Evolutionary conservation across 2,888 invertebrate genomes (phyloP), one percentile per base, ranked within the genome.

Genomic region (Leptopterna dolabrata): DNA sequence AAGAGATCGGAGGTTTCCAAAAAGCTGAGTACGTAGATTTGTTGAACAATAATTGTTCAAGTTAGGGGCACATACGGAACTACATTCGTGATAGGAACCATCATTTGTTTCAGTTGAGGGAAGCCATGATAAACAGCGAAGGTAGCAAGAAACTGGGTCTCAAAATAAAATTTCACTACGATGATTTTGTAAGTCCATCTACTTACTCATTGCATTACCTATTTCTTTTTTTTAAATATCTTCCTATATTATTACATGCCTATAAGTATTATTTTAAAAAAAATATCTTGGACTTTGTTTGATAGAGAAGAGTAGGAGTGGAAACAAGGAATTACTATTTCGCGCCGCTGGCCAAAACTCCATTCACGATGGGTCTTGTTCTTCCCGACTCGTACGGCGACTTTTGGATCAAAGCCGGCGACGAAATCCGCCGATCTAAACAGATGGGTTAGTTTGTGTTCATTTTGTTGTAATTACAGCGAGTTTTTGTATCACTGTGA

Each of bases 311-410:
- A 83, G 96, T 97, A 76, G 95, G 95, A 0, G 93, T 96, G 89
- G 95, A 96, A 90, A 94, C 94, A 89, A 95, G 96, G 91, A 95
- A 97, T 91, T 98, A 97, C 91, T 97, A 95, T 92, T 97, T 94
- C 92, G 95, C 96, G 14, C 95, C 96, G 51, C 92, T 98, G 71
- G 94, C 94, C n/a, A 95, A 95, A 71, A 97, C 97, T 0, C 97
- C 97, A 0, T 98, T 97, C 92, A 95, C 96, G 0, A 93, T 98
- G 91, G 97, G 96, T 0, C 94, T 98, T 88, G 97, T 96, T 0
- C 92, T 97, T 90, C 97, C 98, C 0, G 94, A 95, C 90, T 94
- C 93, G 0, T 97, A 97, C 91, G 98, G 96, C 24, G 94, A 95
- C 90, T 95, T 95, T 86, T 95, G 95, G 91, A 94, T 95, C 82